These are phyloP conservation scores for Mercenaria mercenaria DNA, from an alignment of 1,140 invertebrate species.

Conservation along the genomic window DNA sequence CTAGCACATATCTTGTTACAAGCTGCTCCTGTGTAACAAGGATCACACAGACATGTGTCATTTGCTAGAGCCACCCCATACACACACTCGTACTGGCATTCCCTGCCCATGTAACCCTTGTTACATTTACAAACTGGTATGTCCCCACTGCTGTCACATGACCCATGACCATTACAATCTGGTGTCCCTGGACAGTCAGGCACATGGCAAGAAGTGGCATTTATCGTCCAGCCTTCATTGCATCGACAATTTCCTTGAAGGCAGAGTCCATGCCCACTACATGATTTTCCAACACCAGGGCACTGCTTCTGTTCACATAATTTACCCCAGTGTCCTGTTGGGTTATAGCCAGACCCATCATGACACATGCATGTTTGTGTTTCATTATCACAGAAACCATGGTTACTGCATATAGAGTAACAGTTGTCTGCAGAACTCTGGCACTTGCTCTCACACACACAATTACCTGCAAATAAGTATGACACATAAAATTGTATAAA, in stretches of 20 bases:
- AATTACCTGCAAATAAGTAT: constrained; percentile 47
- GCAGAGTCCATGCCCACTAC: constrained; percentile 68
- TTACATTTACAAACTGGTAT: constrained; percentile 75
- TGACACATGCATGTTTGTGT: constrained; percentile 61
- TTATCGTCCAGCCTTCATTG: constrained; percentile 68
- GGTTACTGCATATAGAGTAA: constrained; percentile 58
- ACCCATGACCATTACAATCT: constrained; percentile 74
- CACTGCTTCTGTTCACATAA: constrained; percentile 62
- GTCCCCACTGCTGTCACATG: constrained; percentile 68
- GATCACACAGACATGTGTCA: constrained; percentile 71
- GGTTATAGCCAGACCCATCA: constrained; percentile 43
- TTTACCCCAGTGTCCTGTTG: constrained; percentile 61
- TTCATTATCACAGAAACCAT: constrained; percentile 61
- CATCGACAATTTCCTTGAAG: constrained; percentile 59
- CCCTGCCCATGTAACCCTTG: constrained; percentile 76
- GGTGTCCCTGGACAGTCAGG: constrained; percentile 80
- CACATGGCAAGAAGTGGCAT: constrained; percentile 69
- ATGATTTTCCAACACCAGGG: constrained; percentile 51
- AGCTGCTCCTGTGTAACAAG: constrained; percentile 71
- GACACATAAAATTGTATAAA: background rate
- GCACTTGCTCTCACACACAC: constrained; percentile 64
- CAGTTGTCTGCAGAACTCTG: constrained; percentile 55
- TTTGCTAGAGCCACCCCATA: constrained; percentile 68
- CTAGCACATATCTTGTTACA: constrained; percentile 72
- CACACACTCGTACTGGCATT: constrained; percentile 76